A percentile compares a stretch with the other conserved stretches of the same genome.
Evolutionary conservation across 2,888 invertebrate genomes (phyloP).

Genomic region (Lasioglossum calceatum): DNA sequence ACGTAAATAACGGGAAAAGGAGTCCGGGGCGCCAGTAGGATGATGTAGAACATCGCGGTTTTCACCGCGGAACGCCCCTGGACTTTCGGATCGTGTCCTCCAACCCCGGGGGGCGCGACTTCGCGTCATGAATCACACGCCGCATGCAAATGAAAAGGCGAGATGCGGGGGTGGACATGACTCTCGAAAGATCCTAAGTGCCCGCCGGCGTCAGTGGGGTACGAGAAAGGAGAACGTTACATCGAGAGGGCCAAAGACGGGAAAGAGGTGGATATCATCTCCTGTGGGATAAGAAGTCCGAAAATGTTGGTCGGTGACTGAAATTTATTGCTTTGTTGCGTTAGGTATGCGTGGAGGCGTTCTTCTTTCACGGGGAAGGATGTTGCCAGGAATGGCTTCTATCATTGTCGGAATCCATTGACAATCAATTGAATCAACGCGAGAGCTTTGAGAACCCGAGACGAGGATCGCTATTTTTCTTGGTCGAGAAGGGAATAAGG

Average conservation of each 20-base stretch:
- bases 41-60: slow-evolving; percentile 64
- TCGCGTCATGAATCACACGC: slow-evolving; percentile 66
- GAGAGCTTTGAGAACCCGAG: neutral
- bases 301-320: slow-evolving; percentile 58
- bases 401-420: neutral
- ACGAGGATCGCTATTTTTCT: neutral
- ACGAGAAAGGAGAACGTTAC: slow-evolving; percentile 5
- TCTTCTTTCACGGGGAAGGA: neutral
- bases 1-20: slow-evolving; percentile 65
- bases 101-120: slow-evolving; percentile 63
- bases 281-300: slow-evolving; percentile 44
- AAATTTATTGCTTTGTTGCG: slow-evolving; percentile 73
- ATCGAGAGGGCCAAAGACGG: slow-evolving; percentile 4
- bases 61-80: slow-evolving; percentile 69
- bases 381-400: neutral
- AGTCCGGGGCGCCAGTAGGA: slow-evolving; percentile 36
- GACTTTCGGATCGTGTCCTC: slow-evolving; percentile 68
- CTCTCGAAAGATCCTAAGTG: slow-evolving; percentile 68
- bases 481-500: neutral
- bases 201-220: neutral
- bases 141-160: slow-evolving; percentile 71
- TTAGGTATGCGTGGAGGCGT: slow-evolving; percentile 65
- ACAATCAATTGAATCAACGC: neutral
- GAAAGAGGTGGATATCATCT: slow-evolving; percentile 38
- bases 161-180: slow-evolving; percentile 61